Conservation (phyloP, 2,888 invertebrate genomes). For the Eupithecia exiguata region DNA sequence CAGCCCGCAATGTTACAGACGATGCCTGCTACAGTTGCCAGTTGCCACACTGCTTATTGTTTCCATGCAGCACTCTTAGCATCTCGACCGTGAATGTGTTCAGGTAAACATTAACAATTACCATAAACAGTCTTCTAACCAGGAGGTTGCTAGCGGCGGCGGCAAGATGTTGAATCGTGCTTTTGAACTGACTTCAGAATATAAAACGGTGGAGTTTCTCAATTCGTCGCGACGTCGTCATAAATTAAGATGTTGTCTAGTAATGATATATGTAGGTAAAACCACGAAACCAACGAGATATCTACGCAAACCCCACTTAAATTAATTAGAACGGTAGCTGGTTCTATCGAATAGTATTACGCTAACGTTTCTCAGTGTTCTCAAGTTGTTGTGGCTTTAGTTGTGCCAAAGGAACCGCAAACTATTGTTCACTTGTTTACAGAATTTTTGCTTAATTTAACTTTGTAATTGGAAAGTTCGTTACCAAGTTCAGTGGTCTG, state of each 20-base stretch:
- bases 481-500: conserved; percentile 39
- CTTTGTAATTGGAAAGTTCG: conserved; percentile 33
- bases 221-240: neutral
- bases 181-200: neutral
- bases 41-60: conserved; percentile 18
- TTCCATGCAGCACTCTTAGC: conserved; percentile 24
- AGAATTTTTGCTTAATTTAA: conserved; percentile 34
- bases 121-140: conserved; percentile 7
- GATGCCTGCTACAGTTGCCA: conserved; percentile 20
- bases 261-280: conserved; percentile 13
- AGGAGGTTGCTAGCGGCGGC: conserved; percentile 11
- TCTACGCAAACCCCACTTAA: conserved; percentile 19
- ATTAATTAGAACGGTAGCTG: conserved; percentile 30
- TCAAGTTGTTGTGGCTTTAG: conserved; percentile 43
- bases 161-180: neutral
- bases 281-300: conserved; percentile 28
- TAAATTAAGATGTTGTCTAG: conserved; percentile 15
- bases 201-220: neutral
- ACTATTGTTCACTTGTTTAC: conserved; percentile 38
- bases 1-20: conserved; percentile 35
- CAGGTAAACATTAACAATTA: conserved; percentile 23
- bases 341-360: conserved; percentile 33
- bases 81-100: conserved; percentile 29
- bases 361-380: conserved; percentile 39
- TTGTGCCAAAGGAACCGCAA: conserved; percentile 41